Evolutionary conservation across 2,797 vertebrate species (phyloP).

Genomic region (Numenius phaeopus): DNA sequence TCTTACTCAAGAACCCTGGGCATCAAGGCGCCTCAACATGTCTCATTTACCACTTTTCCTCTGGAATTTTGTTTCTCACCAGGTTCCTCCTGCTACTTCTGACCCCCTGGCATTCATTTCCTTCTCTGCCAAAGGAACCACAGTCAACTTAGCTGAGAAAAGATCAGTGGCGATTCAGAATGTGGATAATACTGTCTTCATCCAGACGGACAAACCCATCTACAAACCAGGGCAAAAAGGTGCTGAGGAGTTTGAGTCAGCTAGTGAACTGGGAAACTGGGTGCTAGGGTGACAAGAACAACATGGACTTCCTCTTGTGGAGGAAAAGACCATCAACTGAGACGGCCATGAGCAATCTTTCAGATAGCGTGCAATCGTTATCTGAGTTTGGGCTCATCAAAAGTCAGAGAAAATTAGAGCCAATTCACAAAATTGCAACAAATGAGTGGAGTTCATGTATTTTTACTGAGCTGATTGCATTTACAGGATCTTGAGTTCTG

Average conservation of each 20-base stretch:
- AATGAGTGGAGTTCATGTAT: neutral
- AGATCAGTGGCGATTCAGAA: constrained; percentile 65
- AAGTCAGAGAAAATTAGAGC: neutral
- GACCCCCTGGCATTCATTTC: constrained; percentile 72
- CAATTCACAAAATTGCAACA: neutral
- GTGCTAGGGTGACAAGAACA: neutral
- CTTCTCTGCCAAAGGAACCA: constrained; percentile 64
- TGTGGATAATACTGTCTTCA: constrained; percentile 47
- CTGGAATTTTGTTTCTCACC: neutral
- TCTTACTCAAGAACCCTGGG: neutral
- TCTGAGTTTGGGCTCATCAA: neutral
- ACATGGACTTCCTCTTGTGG: neutral
- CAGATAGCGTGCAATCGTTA: neutral
- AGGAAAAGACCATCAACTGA: neutral
- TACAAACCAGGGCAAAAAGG: constrained; percentile 76
- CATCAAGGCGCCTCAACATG: neutral
- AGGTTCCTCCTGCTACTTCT: constrained; percentile 61
- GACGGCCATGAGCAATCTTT: neutral
- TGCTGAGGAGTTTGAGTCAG: constrained; percentile 11
- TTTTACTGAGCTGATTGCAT: neutral
- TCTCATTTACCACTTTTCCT: neutral
- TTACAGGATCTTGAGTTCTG: neutral
- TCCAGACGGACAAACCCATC: constrained; percentile 77
- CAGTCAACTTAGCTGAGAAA: constrained; percentile 52
- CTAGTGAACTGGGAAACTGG: neutral